Conservation (phyloP, 2,113 vertebrate species). For the Lichenostomus cassidix region DNA sequence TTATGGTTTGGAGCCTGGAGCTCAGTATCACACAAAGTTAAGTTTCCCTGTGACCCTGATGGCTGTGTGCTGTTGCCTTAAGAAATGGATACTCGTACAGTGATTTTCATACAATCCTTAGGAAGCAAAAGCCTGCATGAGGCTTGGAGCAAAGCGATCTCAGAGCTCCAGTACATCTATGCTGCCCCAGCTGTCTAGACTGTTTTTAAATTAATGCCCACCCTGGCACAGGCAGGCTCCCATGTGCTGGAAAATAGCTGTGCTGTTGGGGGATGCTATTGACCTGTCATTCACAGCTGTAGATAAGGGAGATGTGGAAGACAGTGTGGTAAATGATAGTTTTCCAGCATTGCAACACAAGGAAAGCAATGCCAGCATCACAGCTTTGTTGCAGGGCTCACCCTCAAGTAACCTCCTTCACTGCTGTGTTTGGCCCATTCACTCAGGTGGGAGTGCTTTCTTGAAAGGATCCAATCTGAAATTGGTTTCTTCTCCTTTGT, state of each 20-base stretch:
- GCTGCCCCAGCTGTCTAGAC: not conserved
- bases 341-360: not conserved
- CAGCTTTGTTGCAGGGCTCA: not conserved
- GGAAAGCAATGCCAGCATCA: not conserved
- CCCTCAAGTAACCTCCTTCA: not conserved
- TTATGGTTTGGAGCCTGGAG: not conserved
- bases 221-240: not conserved
- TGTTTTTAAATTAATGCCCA: not conserved
- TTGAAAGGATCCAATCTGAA: not conserved
- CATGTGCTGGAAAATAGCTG: not conserved
- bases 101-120: not conserved
- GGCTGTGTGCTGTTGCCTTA: not conserved
- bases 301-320: not conserved
- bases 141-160: not conserved
- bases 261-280: not conserved
- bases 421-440: not conserved
- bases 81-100: not conserved
- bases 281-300: not conserved
- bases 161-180: not conserved
- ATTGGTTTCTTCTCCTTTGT: conserved; percentile 16
- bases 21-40: not conserved
- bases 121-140: not conserved
- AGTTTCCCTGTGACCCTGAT: not conserved
- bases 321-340: not conserved
- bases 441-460: not conserved